Conservation (phyloP, 2,797 vertebrate species). For the Chelon labrosus region DNA sequence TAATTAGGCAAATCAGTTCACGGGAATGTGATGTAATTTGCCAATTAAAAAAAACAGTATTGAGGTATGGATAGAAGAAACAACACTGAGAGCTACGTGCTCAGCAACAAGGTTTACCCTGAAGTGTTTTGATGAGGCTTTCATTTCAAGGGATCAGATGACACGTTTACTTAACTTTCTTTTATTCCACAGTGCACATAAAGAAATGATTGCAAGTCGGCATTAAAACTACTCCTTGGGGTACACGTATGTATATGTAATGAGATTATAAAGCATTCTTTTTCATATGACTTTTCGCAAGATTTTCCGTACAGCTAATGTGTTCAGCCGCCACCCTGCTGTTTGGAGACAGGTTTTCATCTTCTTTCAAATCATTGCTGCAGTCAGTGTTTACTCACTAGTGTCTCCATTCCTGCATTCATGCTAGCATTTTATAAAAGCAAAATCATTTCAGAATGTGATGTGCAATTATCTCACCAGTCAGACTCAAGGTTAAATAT, state of each 20-base stretch:
- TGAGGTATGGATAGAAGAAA: constrained; percentile 14
- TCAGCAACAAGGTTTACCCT: constrained; percentile 43
- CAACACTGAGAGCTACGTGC: constrained; percentile 21
- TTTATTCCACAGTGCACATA: constrained; percentile 34
- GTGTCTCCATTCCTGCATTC: constrained; percentile 1
- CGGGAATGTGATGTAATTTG: constrained; percentile 57
- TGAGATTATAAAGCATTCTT: neutral
- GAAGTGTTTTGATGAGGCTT: constrained; percentile 39
- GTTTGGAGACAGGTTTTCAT: neutral
- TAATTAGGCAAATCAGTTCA: constrained; percentile 67
- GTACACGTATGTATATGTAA: neutral
- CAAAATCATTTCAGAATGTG: neutral
- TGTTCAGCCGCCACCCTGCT: neutral
- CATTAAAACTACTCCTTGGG: constrained; percentile 24
- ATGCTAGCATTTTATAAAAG: neutral
- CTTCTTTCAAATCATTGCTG: neutral
- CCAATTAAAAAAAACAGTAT: constrained; percentile 47
- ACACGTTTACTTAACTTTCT: constrained; percentile 50
- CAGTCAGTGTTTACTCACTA: neutral
- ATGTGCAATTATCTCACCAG: constrained; percentile 16
- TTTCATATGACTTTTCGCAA: neutral
- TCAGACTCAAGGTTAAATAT: constrained; percentile 12
- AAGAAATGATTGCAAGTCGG: constrained; percentile 27
- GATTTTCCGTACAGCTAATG: neutral
- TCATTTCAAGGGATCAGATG: constrained; percentile 53